Evolutionary conservation across 2,797 vertebrate species (phyloP), one percentile per base, ranked within the genome.

Genomic region (Lateolabrax maculatus): DNA sequence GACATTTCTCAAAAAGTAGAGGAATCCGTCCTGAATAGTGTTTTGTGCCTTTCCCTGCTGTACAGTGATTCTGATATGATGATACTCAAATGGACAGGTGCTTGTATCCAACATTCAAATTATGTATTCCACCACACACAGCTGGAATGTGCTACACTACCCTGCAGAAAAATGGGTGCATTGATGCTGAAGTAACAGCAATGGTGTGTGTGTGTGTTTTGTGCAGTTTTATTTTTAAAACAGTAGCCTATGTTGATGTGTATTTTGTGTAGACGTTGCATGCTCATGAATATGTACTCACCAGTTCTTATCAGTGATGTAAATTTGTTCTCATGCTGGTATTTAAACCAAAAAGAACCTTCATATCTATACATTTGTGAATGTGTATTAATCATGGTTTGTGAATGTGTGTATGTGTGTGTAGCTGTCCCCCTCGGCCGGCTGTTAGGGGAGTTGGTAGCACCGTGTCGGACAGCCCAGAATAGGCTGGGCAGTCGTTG

Each of bases 131-230:
- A 77, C 77, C 69, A 79, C 25, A 19, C 71, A 74, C 83, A 52
- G 72, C 67, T 68, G 37, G 63, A 83, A 71, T 52, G 58, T 43
- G 62, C 63, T 66, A 27, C 71, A 66, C 65, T 80, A 43, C 71
- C 87, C 80, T 64, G 71, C 69, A 85, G 85, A 79, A 49, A 82
- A 87, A 84, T 79, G 67, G 58, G 55, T 63, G 63, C 78, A 83
- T 21, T 66, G 62, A 52, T 61, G 79, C 78, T 80, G 75, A 84
- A 81, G 78, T 80, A 68, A 78, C 83, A 84, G 67, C 77, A 21
- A 66, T 65, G 67, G 51, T 80, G 29, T 44, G 7, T 12, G 7
- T 36, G 39, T 21, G 7, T 55, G 16, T 6, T 25, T 36, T 25
- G 16, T 56, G 21, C 6, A 11, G 48, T 48, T 48, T 9, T 21